These are phyloP conservation scores for human (Homo sapiens) DNA, from an alignment of 2,113 vertebrate genomes.

Conservation along the genomic window GRCh38 chr12:58606001-58606500, in stretches of 20 bases:
- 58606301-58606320: neutral
- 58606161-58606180: neutral
- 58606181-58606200: neutral
- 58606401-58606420: neutral
- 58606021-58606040: neutral
- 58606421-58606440: neutral
- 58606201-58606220: neutral
- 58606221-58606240: neutral
- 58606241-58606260: neutral
- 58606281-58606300: neutral
- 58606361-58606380: neutral
- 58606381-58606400: neutral
- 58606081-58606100: neutral
- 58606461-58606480: neutral
- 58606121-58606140: neutral
- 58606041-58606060: neutral
- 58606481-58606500: neutral
- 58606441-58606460: neutral
- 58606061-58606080: neutral
- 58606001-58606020: neutral
- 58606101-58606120: neutral
- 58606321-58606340: neutral
- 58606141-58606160: neutral
- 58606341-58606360: no score
- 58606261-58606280: neutral